Base-by-base conservation (phyloP, 2,888 invertebrate species). In the Volucella zonaria region DNA sequence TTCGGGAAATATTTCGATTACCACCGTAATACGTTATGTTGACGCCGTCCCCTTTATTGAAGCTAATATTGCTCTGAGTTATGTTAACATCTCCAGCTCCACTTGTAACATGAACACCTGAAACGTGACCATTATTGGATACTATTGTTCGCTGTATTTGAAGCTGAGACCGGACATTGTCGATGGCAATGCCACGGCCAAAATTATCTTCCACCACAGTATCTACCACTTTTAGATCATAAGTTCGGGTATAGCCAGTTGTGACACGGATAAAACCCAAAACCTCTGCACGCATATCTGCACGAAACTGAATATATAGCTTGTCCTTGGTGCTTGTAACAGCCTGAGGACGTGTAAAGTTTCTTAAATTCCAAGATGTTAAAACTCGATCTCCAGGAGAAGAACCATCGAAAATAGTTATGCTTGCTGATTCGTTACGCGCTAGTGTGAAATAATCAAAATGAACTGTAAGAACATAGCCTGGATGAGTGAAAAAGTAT, bases 1-100 rank as follows among this genome's bases (percentile, higher is more conserved):
- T 96, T 87, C 95, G 93, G 11, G 99, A 98, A 81, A 99, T 94
- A 89, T 99, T 98, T 86, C 97, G 94, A 88, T 96, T 96, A 0
- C 99, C 99, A 0, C 99, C 99, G 3, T 97, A 96, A 82, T 97
- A 97, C 0, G 98, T 98, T 11, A 99, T 95, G 91, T 99, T 99
- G 10, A 99, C 94, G 0, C 99, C 99, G 89, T 98, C 98, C 1
- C 98, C 98, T 89, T 95, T 94, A 90, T 99, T 99, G 88, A 97
- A 96, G 15, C 96, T 96, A 87, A 99, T 95, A 88, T 95, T 94
- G 87, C 97, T 97, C 88, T 96, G 95, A 18, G 99, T 98, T 3
- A 99, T 94, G 91, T 99, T 98, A 0, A 99, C 94, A 91, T 99
- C 98, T 1, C 98, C 98, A 0, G 96, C 98, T 2, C 99, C 99